These are phyloP conservation scores for Cataglyphis altisquamis DNA, from an alignment of 2,888 invertebrate genomes.

Conservation along the genomic window DNA sequence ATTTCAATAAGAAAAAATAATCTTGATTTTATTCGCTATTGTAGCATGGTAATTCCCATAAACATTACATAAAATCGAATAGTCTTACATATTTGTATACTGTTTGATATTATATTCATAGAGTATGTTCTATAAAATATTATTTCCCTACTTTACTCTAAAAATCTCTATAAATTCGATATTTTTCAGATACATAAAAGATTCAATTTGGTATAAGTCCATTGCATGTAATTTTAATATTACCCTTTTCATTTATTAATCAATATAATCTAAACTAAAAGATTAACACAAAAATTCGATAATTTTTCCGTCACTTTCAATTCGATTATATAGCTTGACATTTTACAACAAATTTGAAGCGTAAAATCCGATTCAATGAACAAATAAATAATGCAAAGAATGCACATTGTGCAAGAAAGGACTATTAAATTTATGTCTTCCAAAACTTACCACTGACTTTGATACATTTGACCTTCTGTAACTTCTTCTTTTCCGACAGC, in stretches of 20 bases:
- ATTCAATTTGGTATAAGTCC: conserved; percentile 15
- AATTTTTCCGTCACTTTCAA: conserved; percentile 18
- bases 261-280: conserved; percentile 42
- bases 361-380: conserved; percentile 20
- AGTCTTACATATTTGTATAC: conserved; percentile 17
- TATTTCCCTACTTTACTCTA: conserved; percentile 20
- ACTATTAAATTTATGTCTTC: conserved; percentile 84
- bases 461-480: conserved; percentile 90
- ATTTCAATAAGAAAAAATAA: conserved; percentile 24
- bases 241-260: conserved; percentile 51
- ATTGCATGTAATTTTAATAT: conserved; percentile 49
- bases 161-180: conserved; percentile 33
- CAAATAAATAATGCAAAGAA: conserved; percentile 7
- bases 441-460: conserved; percentile 91
- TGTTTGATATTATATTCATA: conserved; percentile 32
- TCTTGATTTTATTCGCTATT: conserved; percentile 32
- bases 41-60: conserved; percentile 3
- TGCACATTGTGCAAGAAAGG: conserved; percentile 26
- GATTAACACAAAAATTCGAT: conserved; percentile 17
- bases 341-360: conserved; percentile 11
- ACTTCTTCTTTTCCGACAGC: conserved; percentile 87
- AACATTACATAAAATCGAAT: conserved; percentile 34
- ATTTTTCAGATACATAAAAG: conserved; percentile 27
- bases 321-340: neutral
- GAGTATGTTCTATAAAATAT: conserved; percentile 31